phyloP scores from a whole-genome alignment of 2,113 vertebrate genomes.

The Pica pica region DNA sequence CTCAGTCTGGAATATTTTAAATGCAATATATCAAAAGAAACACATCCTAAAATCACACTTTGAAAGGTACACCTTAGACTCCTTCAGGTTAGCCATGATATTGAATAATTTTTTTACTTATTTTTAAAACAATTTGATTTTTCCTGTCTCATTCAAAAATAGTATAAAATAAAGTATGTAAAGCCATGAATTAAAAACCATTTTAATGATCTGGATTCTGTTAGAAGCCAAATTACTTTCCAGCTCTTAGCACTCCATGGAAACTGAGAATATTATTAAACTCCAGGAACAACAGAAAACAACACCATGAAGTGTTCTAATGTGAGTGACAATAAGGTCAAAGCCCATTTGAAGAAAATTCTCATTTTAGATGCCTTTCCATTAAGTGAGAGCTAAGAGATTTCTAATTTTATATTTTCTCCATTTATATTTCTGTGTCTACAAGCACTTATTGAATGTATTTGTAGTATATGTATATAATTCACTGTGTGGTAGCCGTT shows the following conservation, averaged over 20 bases:
- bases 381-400: neutral
- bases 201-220: neutral
- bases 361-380: neutral
- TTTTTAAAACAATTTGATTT: neutral
- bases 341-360: neutral
- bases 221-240: neutral
- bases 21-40: neutral
- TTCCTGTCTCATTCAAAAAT: neutral
- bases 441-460: accelerated
- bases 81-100: neutral
- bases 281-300: neutral
- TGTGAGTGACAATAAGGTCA: neutral
- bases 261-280: neutral
- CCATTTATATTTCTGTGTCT: neutral
- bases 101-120: neutral
- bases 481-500: neutral
- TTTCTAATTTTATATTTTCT: neutral
- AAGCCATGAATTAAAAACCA: neutral
- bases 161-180: neutral
- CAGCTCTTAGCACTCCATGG: neutral
- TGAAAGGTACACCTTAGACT: neutral
- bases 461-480: neutral
- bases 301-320: neutral
- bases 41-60: neutral
- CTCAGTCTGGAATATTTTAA: neutral